phyloP scores from a whole-genome alignment of 1,140 invertebrate genomes.

The Acarapis woodi region DNA sequence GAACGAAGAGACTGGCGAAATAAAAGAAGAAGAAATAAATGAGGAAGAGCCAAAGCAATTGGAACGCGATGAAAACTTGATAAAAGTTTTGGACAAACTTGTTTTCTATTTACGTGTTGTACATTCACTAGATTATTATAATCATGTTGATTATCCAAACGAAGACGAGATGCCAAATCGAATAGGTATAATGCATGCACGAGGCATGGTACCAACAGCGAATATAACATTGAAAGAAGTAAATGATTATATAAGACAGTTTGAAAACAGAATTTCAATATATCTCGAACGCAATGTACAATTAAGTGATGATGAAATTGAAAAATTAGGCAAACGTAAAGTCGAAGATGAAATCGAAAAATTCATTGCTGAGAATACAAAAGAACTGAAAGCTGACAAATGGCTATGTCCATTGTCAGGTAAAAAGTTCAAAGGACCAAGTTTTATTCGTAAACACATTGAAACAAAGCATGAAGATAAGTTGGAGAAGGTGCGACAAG shows the following conservation, averaged over 20 bases:
- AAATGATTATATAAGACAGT: conserved; percentile 42
- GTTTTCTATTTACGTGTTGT: conserved; percentile 83
- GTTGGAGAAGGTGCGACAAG: conserved; percentile 80
- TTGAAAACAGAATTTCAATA: conserved; percentile 61
- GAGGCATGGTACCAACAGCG: conserved; percentile 41
- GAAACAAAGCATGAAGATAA: conserved; percentile 90
- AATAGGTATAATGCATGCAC: conserved; percentile 88
- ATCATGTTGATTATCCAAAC: conserved; percentile 91
- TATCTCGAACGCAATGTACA: conserved; percentile 40
- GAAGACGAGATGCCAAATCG: conserved; percentile 99
- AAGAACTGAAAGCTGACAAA: conserved; percentile 75
- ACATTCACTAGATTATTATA: conserved; percentile 96
- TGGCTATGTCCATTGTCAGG: conserved; percentile 94
- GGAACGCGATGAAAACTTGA: conserved; percentile 43
- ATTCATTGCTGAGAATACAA: conserved; percentile 57
- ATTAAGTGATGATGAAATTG: conserved; percentile 44
- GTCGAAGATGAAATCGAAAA: conserved; percentile 65
- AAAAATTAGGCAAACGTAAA: conserved; percentile 59
- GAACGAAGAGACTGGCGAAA: conserved; percentile 52
- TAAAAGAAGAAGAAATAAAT: conserved; percentile 34
- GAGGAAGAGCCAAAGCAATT: conserved; percentile 28
- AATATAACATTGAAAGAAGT: conserved; percentile 30
- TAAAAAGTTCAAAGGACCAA: conserved; percentile 97
- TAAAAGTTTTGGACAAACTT: conserved; percentile 43
- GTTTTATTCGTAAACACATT: conserved; percentile 95